A percentile compares a stretch with the other conserved stretches of the same genome.
Evolutionary conservation across 2,113 vertebrate species (phyloP).

Genomic region (Gallinago media): DNA sequence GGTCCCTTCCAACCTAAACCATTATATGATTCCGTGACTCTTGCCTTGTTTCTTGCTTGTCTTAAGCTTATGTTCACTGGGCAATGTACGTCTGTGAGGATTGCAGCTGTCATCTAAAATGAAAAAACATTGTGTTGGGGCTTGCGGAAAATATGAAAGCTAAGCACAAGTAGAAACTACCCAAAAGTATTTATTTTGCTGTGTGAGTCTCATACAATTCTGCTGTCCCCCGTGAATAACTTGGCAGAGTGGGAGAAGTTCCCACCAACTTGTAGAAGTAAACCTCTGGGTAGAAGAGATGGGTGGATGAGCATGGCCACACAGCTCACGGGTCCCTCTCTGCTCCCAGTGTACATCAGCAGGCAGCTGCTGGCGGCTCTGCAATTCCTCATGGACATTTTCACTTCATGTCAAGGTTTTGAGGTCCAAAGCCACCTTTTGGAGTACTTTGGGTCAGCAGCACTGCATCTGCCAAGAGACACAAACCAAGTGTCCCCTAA

Average conservation of each 20-base stretch:
- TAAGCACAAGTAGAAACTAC: not conserved
- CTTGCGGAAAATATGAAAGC: not conserved
- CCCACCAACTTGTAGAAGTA: not conserved
- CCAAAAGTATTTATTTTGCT: not conserved
- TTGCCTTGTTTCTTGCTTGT: not conserved
- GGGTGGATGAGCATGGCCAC: fast-evolving
- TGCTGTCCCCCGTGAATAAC: fast-evolving
- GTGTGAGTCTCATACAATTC: not conserved
- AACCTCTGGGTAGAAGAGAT: not conserved
- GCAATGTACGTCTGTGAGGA: not conserved
- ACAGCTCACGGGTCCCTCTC: fast-evolving
- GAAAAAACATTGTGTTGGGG: not conserved
- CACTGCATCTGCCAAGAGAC: not conserved
- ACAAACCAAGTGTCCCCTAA: fast-evolving
- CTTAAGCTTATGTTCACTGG: not conserved
- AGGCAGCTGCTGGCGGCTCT: not conserved
- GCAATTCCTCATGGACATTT: not conserved
- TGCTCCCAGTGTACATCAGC: not conserved
- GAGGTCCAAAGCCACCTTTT: not conserved
- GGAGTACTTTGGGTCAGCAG: not conserved
- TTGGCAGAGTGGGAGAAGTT: not conserved
- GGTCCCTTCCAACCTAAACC: not conserved
- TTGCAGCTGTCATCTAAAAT: not conserved
- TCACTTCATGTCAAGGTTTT: not conserved
- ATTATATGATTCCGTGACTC: not conserved